Evolutionary conservation across 2,797 vertebrate genomes (phyloP).

Genomic region (Brachyrhaphis roseni): DNA sequence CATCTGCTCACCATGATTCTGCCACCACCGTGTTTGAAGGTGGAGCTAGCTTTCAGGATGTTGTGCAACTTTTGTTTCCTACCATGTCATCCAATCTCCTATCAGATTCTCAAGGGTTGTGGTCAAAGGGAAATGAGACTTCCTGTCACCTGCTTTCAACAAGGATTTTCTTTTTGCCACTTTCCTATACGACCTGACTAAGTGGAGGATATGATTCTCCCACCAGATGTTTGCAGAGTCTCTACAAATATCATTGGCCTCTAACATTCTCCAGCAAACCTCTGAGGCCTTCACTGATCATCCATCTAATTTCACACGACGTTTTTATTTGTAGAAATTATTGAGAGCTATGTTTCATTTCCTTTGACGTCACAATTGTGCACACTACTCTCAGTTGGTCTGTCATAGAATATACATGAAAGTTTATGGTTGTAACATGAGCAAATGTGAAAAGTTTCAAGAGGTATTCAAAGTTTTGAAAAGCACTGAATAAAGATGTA

Average conservation of each 20-base stretch:
- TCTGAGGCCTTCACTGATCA: background rate
- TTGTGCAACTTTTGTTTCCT: background rate
- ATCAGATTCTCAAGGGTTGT: background rate
- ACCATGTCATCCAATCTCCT: background rate
- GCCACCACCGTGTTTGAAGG: background rate
- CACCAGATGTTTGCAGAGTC: background rate
- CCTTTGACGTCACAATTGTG: background rate
- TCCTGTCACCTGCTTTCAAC: too few species aligned
- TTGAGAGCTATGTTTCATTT: background rate
- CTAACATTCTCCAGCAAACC: background rate
- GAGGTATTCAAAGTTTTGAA: slow-evolving; percentile 15
- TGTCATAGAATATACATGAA: background rate
- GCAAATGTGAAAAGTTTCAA: background rate
- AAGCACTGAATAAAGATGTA: slow-evolving; percentile 29
- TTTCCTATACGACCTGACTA: background rate
- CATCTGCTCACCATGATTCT: background rate
- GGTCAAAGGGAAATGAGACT: background rate
- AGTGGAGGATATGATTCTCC: background rate
- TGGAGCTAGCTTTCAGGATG: background rate
- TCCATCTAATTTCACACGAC: background rate
- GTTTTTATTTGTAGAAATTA: background rate
- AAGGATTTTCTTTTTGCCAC: too few species aligned
- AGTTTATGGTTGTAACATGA: background rate
- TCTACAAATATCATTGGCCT: background rate
- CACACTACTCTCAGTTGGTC: background rate